Base-by-base conservation (phyloP, 2,797 vertebrate species). In the Rhyacichthys aspro region DNA sequence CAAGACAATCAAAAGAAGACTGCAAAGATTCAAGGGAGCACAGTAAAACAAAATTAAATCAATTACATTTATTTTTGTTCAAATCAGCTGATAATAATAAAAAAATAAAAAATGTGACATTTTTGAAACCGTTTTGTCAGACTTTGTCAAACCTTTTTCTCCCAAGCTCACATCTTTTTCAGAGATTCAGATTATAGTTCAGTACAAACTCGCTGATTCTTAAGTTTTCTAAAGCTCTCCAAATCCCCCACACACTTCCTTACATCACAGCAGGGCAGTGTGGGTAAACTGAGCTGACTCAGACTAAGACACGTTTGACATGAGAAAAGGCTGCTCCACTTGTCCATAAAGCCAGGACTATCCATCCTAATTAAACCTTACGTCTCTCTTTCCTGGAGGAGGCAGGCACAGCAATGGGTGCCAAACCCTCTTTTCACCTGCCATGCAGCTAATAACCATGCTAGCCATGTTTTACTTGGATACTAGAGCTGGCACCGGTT, bases 281-380 rank as follows among this genome's bases (percentile, higher is more conserved):
- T 32, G 15, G 32, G 32, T 28, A 28, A 41, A n/a, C 34, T n/a
- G 34, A 54, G 15, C 59, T 61, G 70, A 60, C 55, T 55, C 37
- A 9, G 67, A 65, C 46, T 45, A 53, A 75, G 70, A 72, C 54
- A 67, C 46, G 57, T 74, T 56, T 81, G 69, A 79, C 72, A 70
- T 79, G 84, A 69, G 76, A 78, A 79, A 68, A 72, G 56, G 52
- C 60, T 69, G 14, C 39, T 28, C 43, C 49, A n/a, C n/a, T 19
- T 47, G 38, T 76, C 69, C 55, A 28, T 49, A 72, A 82, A 74
- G 43, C 16, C 39, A 47, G n/a, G 16, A 55, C 62, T 45, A 66
- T 65, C 58, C 32, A 3, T 54, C 69, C 57, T 72, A 82, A 83
- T 85, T 73, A 82, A 79, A 77, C 61, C 56, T 61, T 69, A 74